Percentiles rank a stretch among this genome's conserved stretches.
Conservation (phyloP, 1,140 invertebrate genomes). For the Meloidogyne exigua region DNA sequence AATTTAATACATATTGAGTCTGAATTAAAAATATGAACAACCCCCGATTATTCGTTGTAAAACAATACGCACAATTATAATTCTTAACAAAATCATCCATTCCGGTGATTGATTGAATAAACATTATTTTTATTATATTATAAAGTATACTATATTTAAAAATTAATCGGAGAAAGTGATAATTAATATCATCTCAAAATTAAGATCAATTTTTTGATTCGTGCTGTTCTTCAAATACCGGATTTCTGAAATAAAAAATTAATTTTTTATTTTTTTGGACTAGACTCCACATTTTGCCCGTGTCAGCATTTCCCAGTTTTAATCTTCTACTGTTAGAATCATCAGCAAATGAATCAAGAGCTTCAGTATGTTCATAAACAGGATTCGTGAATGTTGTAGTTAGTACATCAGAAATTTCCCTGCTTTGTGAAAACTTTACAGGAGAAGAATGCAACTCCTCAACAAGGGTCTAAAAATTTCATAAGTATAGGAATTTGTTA, state of each 20-base stretch:
- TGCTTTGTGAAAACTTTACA: conserved; percentile 14
- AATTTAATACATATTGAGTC: too few relatives aligned
- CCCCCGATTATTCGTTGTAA: too few relatives aligned
- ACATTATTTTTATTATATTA: too few relatives aligned
- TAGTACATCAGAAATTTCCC: conserved; percentile 25
- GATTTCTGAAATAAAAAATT: conserved; percentile 15
- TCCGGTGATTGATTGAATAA: too few relatives aligned
- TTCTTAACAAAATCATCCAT: too few relatives aligned
- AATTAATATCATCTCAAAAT: background rate
- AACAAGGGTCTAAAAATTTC: conserved; percentile 29
- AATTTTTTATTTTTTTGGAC: background rate
- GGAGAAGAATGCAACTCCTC: conserved; percentile 27
- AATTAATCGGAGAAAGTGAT: too few relatives aligned
- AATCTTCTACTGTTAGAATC: background rate
- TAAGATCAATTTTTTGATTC: background rate
- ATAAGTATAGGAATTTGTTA: background rate
- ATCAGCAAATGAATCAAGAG: conserved; percentile 7
- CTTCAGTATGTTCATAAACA: conserved; percentile 50
- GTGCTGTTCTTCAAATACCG: conserved; percentile 15
- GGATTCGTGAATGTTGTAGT: conserved; percentile 62
- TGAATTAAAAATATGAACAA: too few relatives aligned
- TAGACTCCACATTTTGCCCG: conserved; percentile 10
- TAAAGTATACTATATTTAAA: too few relatives aligned
- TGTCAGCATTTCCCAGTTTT: conserved; percentile 17
- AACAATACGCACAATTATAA: too few relatives aligned